Conservation (phyloP, 92 coral and sea anemone genomes). For the Muricea muricata region DNA sequence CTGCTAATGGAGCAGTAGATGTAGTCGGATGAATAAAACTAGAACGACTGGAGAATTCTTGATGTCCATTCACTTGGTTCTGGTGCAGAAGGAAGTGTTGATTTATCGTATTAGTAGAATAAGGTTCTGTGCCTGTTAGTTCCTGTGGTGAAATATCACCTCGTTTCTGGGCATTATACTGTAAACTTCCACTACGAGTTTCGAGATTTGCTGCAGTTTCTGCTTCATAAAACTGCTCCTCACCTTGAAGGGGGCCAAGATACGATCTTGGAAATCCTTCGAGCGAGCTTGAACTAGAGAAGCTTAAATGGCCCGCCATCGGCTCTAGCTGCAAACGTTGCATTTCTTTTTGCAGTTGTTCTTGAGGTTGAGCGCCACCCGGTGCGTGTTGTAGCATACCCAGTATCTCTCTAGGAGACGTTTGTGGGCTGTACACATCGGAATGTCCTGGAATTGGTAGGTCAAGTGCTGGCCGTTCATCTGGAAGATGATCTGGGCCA, state of each 20-base stretch:
- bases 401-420: slow-evolving; percentile 7
- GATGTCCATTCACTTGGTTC: slow-evolving; percentile 20
- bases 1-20: neutral
- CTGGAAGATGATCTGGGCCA: slow-evolving; percentile 62
- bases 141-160: slow-evolving; percentile 34
- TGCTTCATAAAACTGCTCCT: slow-evolving; percentile 2
- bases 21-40: slow-evolving; percentile 12
- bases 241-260: slow-evolving; percentile 9
- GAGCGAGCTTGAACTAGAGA: slow-evolving; percentile 15
- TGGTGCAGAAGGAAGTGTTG: slow-evolving; percentile 23
- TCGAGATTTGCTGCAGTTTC: slow-evolving; percentile 16
- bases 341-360: slow-evolving; percentile 89
- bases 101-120: neutral
- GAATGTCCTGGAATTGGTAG: slow-evolving; percentile 10
- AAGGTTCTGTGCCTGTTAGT: slow-evolving; percentile 3
- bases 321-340: slow-evolving; percentile 90
- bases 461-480: slow-evolving; percentile 53
- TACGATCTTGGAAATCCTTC: slow-evolving; percentile 21
- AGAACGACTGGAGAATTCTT: neutral
- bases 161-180: slow-evolving; percentile 12
- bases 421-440: slow-evolving; percentile 18
- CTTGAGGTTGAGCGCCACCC: slow-evolving; percentile 65
- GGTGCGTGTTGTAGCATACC: slow-evolving; percentile 20
- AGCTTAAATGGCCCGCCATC: slow-evolving; percentile 62
- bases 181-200: neutral